phyloP scores from a whole-genome alignment of 2,797 vertebrate species.

The Antennarius maculatus region DNA sequence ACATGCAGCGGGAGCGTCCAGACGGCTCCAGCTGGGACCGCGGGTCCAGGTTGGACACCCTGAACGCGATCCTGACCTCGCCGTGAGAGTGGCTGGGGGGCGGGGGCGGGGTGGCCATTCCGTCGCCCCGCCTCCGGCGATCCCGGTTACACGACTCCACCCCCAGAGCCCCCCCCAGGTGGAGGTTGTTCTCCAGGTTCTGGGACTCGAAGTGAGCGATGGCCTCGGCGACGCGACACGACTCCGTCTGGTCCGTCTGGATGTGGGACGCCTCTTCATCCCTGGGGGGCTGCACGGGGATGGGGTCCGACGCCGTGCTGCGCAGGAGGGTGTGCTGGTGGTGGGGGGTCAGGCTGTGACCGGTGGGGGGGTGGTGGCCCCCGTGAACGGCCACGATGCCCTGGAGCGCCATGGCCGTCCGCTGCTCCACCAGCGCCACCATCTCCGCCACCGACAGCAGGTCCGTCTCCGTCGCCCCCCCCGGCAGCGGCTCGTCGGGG shows the following conservation, averaged over 20 bases:
- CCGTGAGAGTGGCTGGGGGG: constrained; percentile 76
- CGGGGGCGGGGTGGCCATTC: constrained; percentile 54
- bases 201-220: constrained; percentile 93
- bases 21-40: constrained; percentile 79
- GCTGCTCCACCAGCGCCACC: constrained; percentile 94
- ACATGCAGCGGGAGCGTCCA: constrained; percentile 84
- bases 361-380: constrained; percentile 54
- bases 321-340: constrained; percentile 73
- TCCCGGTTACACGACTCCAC: constrained; percentile 50
- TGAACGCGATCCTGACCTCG: constrained; percentile 93
- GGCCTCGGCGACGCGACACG: constrained; percentile 88
- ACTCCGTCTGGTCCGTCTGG: constrained; percentile 81
- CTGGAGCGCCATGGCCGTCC: constrained; percentile 87
- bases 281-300: constrained; percentile 50
- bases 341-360: constrained; percentile 52
- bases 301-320: constrained; percentile 79
- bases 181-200: constrained; percentile 73
- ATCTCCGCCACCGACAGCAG: constrained; percentile 94
- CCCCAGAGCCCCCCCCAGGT: constrained; percentile 60
- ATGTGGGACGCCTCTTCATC: constrained; percentile 72
- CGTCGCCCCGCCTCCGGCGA: constrained; percentile 42
- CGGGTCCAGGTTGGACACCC: constrained; percentile 89
- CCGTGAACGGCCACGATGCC: constrained; percentile 79
- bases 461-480: constrained; percentile 80
- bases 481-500: constrained; percentile 58